Conservation (phyloP, 2,113 vertebrate genomes). For the Elachura formosa region DNA sequence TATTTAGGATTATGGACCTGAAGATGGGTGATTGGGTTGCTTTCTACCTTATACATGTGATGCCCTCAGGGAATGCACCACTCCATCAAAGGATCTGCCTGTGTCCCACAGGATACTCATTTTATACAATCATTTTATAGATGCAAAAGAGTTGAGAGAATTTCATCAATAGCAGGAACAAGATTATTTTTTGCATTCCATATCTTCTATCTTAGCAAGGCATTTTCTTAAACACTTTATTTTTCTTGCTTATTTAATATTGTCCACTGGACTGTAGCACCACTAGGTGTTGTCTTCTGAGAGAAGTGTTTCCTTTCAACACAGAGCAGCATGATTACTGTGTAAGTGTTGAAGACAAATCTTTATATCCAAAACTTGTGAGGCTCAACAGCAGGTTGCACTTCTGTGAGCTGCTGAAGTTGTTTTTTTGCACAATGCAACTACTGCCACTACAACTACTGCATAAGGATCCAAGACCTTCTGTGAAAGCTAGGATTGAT, state of each 20-base stretch:
- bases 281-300: background rate
- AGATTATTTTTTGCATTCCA: background rate
- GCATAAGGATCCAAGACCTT: background rate
- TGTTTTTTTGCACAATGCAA: background rate
- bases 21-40: background rate
- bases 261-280: background rate
- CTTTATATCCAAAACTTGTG: background rate
- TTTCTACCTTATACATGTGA: background rate
- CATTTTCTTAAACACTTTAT: background rate
- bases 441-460: background rate
- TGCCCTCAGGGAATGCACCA: background rate
- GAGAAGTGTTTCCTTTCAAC: background rate
- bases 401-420: background rate
- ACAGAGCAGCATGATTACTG: background rate
- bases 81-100: background rate
- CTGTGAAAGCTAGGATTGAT: background rate
- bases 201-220: background rate
- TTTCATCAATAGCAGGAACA: background rate
- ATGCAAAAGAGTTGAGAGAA: background rate
- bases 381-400: background rate
- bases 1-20: background rate
- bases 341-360: background rate
- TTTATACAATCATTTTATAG: background rate
- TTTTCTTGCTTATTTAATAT: background rate
- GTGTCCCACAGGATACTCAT: background rate